Evolutionary conservation across 2,888 invertebrate genomes (phyloP), one percentile per base, ranked within the genome.

Genomic region (Marasmarcha lunaedactyla): DNA sequence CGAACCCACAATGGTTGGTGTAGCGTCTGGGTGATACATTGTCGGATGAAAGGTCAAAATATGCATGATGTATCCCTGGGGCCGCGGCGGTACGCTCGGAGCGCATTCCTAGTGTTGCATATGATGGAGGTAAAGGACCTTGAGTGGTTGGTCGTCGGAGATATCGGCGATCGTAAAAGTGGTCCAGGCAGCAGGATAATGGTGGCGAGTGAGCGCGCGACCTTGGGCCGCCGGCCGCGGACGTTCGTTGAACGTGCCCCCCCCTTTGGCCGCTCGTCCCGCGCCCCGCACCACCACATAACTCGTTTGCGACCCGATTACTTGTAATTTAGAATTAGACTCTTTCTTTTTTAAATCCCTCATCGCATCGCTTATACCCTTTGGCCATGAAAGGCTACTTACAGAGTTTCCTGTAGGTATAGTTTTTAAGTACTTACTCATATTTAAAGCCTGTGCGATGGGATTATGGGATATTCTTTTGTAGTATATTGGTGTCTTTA

Each of bases 141-240:
- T 30, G 30, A 30, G 30, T 30, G 4, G 30, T 30, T 30, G 4
- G 30, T 30, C 7, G 20, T 3, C 30, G 30, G 4, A 30, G 30
- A 30, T 30, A 11, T 30, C 11, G 30, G 9, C 30, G 20, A 20
- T 30, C 11, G 30, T 30, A 30, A 30, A 30, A 30, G 30, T 30
- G 30, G 30, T 30, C 30, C 30, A 7, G 30, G 9, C 2, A 11
- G 30, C 30, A 30, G 30, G 30, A 30, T 11, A 43, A 47, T 43
- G 48, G 57, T 48, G 52, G 52, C 44, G 51, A 61, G 48, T 57
- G 47, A 52, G 52, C 44, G 51, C 62, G 67, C 79, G 81, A 79
- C 81, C 81, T 81, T 81, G 81, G 71, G 76, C 62, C 64, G 63
- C 70, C 61, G 72, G 63, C 63, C 79, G 79, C 81, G 81, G 81